Evolutionary conservation across 2,888 invertebrate genomes (phyloP).

Genomic region (Amphimallon solstitiale): DNA sequence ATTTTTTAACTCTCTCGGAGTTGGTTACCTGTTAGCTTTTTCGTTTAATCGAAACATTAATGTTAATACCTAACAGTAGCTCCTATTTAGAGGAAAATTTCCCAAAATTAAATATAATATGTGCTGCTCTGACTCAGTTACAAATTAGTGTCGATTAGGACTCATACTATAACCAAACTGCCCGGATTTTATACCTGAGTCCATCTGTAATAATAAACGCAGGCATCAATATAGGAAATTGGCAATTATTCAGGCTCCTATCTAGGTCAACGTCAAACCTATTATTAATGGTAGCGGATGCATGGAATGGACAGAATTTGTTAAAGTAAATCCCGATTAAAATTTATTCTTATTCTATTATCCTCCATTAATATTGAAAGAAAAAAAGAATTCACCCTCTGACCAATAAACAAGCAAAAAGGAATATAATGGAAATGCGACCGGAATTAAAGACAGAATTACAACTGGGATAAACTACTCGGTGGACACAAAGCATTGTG

Average conservation of each 20-base stretch:
- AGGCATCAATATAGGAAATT: constrained; percentile 33
- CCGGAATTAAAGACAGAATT: constrained; percentile 52
- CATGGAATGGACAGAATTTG: constrained; percentile 6
- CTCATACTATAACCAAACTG: background rate
- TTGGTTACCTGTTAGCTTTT: no score
- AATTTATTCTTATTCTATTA: constrained; percentile 34
- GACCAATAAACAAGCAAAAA: constrained; percentile 46
- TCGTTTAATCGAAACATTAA: no score
- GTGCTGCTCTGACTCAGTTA: background rate
- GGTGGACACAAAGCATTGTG: constrained; percentile 49
- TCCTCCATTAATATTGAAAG: constrained; percentile 23
- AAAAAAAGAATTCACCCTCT: constrained; percentile 1
- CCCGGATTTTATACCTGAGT: constrained; percentile 8
- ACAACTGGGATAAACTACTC: constrained; percentile 49
- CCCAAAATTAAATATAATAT: no score
- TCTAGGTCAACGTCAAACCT: constrained; percentile 22
- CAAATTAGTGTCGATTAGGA: constrained; percentile 12
- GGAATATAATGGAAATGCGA: constrained; percentile 48
- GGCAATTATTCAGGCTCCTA: constrained; percentile 31
- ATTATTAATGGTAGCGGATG: constrained; percentile 19
- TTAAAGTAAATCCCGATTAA: constrained; percentile 9
- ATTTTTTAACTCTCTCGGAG: no score
- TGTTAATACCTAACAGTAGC: no score
- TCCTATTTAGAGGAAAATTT: no score
- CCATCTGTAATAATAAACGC: constrained; percentile 29